Evolutionary conservation across 2,797 vertebrate species (phyloP), one percentile per base, ranked within the genome.

Genomic region (Acanthornis magna): DNA sequence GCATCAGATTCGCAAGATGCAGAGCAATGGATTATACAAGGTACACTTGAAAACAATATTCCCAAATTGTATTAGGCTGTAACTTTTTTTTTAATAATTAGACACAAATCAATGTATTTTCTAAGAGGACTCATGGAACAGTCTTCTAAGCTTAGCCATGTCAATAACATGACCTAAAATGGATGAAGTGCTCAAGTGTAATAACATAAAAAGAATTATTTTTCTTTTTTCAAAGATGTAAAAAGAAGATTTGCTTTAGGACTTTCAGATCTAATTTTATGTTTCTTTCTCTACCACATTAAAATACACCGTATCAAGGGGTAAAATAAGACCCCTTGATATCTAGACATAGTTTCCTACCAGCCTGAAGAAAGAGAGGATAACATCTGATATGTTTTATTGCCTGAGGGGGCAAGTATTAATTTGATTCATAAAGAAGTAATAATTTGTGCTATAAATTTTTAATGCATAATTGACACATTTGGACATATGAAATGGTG

Each of bases 381-480:
- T 76, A 66, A 18, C 16, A 83, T 30, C 36, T 81, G 54, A 65
- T 61, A 29, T 32, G 13, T 86, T 77, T 85, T 47, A 71, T 42
- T 71, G 42, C 82, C 27, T 1, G 3, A 16, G 10, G 30, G 16
- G 4, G 3, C 2, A n/a, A 80, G 81, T 63, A 91, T 77, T 93
- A 89, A 86, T 93, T 89, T 81, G 43, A 90, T 15, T 94, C 20
- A 86, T 62, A 88, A 77, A 68, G 40, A 92, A 54, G 30, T 55
- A 77, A 88, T 75, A 70, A 75, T 67, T 79, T 4, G 1, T 80
- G 19, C 6, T 65, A 65, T 88, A 62, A 29, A 91, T 78, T 92
- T 80, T 89, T 94, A 80, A 93, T 70, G 23, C 7, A 7, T 51
- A 78, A 85, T 25, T 63, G 62, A 13, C 36, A 89, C 18, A 65